A percentile compares a stretch with the other conserved stretches of the same genome.
Evolutionary conservation across 2,888 invertebrate species (phyloP).

Genomic region (Leptarthrus brevirostris): DNA sequence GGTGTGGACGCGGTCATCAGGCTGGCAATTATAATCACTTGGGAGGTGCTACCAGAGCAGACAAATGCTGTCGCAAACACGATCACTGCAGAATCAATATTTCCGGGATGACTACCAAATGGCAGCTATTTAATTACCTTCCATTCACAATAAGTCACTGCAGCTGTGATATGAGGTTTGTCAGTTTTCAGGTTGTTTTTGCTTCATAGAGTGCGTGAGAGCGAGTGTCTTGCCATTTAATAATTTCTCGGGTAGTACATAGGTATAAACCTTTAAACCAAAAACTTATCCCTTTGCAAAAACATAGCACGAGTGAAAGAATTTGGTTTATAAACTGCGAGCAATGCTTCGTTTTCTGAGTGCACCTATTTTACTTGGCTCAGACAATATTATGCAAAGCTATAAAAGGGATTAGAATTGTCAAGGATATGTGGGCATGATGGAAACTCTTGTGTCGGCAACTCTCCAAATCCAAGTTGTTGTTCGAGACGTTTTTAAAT

Average conservation of each 20-base stretch:
- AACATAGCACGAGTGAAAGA: not conserved
- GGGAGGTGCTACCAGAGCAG: slow-evolving; percentile 85
- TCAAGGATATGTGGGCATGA: too few relatives aligned
- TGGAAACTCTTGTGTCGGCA: too few relatives aligned
- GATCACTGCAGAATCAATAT: slow-evolving; percentile 90
- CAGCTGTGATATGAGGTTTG: slow-evolving; percentile 75
- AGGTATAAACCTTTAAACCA: too few relatives aligned
- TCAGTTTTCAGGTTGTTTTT: slow-evolving; percentile 18
- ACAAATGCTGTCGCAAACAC: slow-evolving; percentile 89
- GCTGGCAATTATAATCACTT: slow-evolving; percentile 85
- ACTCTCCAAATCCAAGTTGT: too few relatives aligned
- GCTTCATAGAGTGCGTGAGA: not conserved
- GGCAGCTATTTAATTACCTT: slow-evolving; percentile 88
- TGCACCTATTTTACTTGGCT: too few relatives aligned
- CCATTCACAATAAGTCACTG: slow-evolving; percentile 93
- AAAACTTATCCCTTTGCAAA: not conserved
- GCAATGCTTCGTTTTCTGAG: too few relatives aligned
- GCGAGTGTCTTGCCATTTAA: not conserved
- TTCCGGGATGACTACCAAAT: slow-evolving; percentile 83
- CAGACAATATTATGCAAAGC: too few relatives aligned
- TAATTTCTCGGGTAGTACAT: not conserved
- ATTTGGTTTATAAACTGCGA: too few relatives aligned
- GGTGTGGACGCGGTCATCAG: slow-evolving; percentile 91
- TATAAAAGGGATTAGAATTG: too few relatives aligned
- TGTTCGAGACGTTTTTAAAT: too few relatives aligned